Evolutionary conservation across 1,140 invertebrate genomes (phyloP).

Genomic region (Tetramorium parvispinum): DNA sequence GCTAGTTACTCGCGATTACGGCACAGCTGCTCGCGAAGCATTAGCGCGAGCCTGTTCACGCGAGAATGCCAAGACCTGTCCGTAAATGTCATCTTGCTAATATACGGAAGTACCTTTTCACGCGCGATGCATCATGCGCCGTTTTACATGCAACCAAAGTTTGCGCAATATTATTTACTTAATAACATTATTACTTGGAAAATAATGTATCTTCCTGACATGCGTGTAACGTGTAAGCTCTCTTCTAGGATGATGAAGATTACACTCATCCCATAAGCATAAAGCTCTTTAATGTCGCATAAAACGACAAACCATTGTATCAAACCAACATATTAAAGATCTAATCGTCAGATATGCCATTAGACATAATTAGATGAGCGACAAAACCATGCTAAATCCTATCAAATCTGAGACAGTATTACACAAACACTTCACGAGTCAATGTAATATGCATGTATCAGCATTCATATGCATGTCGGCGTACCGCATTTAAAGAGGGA

Average conservation of each 20-base stretch:
- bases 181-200: not conserved
- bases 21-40: constrained; percentile 4
- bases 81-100: constrained; percentile 4
- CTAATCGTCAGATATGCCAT: not conserved
- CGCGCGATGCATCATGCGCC: not conserved
- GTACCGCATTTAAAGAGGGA: not conserved
- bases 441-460: constrained; percentile 24
- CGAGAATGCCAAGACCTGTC: not conserved
- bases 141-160: not conserved
- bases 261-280: not conserved
- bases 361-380: not conserved
- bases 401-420: not conserved
- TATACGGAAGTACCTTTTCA: constrained; percentile 4
- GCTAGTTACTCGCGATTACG: constrained; percentile 27
- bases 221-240: not conserved
- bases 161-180: constrained; percentile 8
- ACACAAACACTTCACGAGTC: not conserved
- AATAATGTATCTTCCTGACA: not conserved
- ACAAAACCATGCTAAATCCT: constrained; percentile 11
- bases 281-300: not conserved
- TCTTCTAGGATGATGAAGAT: not conserved
- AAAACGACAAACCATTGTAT: not conserved
- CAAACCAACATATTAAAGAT: not conserved
- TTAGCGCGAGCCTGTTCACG: not conserved
- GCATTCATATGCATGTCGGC: not conserved